Conservation (phyloP, 2,113 vertebrate genomes). For the Gopherus evgoodei region DNA sequence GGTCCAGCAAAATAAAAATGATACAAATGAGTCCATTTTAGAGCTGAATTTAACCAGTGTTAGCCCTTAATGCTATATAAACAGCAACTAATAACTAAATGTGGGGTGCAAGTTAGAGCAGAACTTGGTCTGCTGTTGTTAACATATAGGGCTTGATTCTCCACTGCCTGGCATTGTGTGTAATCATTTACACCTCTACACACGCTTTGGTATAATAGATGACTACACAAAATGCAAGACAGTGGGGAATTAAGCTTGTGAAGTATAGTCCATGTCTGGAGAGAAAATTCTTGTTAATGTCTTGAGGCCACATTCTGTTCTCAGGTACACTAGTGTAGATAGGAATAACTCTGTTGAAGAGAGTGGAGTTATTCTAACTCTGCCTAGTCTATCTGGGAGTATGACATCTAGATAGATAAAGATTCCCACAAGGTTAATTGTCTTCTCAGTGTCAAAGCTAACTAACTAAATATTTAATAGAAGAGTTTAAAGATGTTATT, state of each 20-base stretch:
- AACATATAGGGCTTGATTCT: fast-evolving
- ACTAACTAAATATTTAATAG: no score
- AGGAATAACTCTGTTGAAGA: neutral
- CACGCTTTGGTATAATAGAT: neutral
- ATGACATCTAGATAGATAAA: neutral
- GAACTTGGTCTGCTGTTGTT: neutral
- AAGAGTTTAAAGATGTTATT: neutral
- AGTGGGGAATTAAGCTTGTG: neutral
- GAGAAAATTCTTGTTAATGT: neutral
- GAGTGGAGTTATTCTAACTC: neutral
- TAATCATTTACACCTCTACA: neutral
- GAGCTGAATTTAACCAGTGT: neutral
- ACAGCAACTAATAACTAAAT: neutral
- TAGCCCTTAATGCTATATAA: neutral
- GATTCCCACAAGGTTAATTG: neutral
- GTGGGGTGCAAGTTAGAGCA: neutral
- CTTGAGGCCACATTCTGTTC: neutral
- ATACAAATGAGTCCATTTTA: neutral
- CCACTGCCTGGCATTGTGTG: neutral
- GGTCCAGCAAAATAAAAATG: neutral
- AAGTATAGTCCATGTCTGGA: neutral
- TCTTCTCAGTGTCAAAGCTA: neutral
- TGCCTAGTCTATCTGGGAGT: neutral
- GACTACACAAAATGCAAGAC: fast-evolving
- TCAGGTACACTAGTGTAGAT: fast-evolving